These are phyloP conservation scores for Polylopha cassiicola DNA, from an alignment of 2,888 invertebrate species.

Conservation along the genomic window DNA sequence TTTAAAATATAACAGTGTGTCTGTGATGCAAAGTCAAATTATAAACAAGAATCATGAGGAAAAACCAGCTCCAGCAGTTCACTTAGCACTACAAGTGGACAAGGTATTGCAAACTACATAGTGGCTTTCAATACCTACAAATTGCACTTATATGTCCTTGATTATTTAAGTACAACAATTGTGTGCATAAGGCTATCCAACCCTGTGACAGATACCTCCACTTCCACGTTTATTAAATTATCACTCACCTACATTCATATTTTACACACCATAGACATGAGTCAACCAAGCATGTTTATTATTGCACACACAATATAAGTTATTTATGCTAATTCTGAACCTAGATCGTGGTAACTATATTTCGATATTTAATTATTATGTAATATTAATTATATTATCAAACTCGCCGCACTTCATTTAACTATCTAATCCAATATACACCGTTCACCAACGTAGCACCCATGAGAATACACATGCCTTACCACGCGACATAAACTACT, in stretches of 20 bases:
- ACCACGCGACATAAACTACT: constrained; percentile 56
- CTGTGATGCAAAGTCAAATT: constrained; percentile 40
- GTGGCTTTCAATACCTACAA: constrained; percentile 31
- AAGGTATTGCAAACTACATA: constrained; percentile 31
- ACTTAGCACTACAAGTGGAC: constrained; percentile 24
- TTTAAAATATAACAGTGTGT: constrained; percentile 29
- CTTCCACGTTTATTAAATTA: constrained; percentile 29
- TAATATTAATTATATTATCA: constrained; percentile 37
- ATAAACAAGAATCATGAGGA: constrained; percentile 22
- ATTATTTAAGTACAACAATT: constrained; percentile 42
- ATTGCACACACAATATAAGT: constrained; percentile 67
- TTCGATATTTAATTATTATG: constrained; percentile 46
- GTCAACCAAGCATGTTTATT: constrained; percentile 44
- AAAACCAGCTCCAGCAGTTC: constrained; percentile 26
- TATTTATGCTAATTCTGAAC: constrained; percentile 62
- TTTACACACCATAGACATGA: constrained; percentile 31
- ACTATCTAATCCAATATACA: constrained; percentile 43
- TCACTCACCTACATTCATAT: constrained; percentile 36
- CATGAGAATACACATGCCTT: constrained; percentile 68
- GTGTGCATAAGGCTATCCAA: constrained; percentile 51
- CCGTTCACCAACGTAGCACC: constrained; percentile 74
- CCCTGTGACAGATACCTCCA: constrained; percentile 51
- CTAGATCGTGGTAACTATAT: constrained; percentile 63
- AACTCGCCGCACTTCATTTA: constrained; percentile 39
- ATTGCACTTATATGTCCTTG: constrained; percentile 37